phyloP scores from a whole-genome alignment of 2,797 vertebrate genomes.

The Leptoclinus maculatus region DNA sequence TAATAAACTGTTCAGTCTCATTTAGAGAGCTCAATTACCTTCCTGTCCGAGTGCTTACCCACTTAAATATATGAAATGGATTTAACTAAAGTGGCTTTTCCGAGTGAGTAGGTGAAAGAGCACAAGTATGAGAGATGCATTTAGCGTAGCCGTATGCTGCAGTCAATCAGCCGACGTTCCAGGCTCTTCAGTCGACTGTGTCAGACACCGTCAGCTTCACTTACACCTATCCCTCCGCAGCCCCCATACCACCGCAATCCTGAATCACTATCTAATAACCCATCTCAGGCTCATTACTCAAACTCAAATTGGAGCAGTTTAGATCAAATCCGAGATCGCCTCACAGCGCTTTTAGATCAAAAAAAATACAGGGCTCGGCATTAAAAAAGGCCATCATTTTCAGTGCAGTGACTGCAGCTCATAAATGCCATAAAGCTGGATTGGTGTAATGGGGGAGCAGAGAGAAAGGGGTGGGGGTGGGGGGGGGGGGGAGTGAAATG shows the following conservation, averaged over 20 bases:
- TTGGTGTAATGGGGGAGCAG: constrained; percentile 38
- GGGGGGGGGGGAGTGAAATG: neutral
- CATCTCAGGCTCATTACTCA: constrained; percentile 69
- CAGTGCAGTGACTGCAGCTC: constrained; percentile 48
- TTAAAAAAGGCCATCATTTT: constrained; percentile 44
- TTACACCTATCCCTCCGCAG: constrained; percentile 40
- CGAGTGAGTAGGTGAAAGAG: constrained; percentile 10
- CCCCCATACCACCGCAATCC: constrained; percentile 35
- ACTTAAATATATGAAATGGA: constrained; percentile 25
- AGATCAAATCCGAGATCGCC: constrained; percentile 60
- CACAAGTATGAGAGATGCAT: neutral
- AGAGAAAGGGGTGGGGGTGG: neutral
- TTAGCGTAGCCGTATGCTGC: neutral
- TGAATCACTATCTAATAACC: constrained; percentile 69
- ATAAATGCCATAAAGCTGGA: constrained; percentile 63
- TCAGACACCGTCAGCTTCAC: constrained; percentile 61
- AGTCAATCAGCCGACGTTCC: constrained; percentile 37
- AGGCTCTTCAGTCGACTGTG: constrained; percentile 38
- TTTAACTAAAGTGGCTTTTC: constrained; percentile 35
- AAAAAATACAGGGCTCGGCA: constrained; percentile 32
- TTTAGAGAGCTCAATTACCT: constrained; percentile 26
- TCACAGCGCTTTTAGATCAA: constrained; percentile 27
- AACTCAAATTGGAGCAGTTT: constrained; percentile 62
- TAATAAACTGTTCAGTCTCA: constrained; percentile 17
- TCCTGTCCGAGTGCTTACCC: constrained; percentile 6